Evolutionary conservation across 2,113 vertebrate species (phyloP), one percentile per base, ranked within the genome.

Genomic region (Paradisaea rubra): DNA sequence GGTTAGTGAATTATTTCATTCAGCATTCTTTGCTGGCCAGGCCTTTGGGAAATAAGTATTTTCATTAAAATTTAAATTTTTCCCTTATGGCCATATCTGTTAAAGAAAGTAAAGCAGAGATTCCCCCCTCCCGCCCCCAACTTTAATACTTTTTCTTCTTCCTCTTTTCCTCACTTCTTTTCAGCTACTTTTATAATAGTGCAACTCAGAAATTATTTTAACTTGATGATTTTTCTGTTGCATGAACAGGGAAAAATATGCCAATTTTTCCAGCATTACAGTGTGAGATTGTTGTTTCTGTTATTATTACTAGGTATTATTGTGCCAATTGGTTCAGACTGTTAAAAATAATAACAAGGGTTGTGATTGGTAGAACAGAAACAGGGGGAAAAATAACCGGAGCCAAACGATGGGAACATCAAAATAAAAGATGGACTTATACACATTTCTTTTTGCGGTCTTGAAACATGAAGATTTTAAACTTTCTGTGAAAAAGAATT

Each of bases 31-130:
- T 94, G 22, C 89, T 64, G 82, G 37, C 54, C 72, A 74, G 73
- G 77, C 91, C 72, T 93, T 50, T 88, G 93, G 95, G 96, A 97
- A 96, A 96, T 94, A 96, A 84, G 45, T n/a, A 89, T 96, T 96
- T 96, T 96, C 91, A 97, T 97, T 88, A 97, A 97, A 97, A 97
- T 96, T 98, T 97, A 90, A 94, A 76, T 69, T 82, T 93, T 97
- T 86, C 86, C 78, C 82, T 82, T 76, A 92, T 82, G 74, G 86
- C 30, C 39, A 63, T 93, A 95, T 80, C 47, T 61, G 13, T 73
- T 90, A 77, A 89, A 86, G 27, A 86, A 23, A 47, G 42, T 73
- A 83, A 33, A 86, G 24, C 13, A 70, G 14, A 72, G 33, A 39
- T 72, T 88, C 37, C 35, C 53, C 15, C 27, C 15, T n/a, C 4